Conservation (phyloP, 2,888 invertebrate genomes). For the Ormyrus rosae region DNA sequence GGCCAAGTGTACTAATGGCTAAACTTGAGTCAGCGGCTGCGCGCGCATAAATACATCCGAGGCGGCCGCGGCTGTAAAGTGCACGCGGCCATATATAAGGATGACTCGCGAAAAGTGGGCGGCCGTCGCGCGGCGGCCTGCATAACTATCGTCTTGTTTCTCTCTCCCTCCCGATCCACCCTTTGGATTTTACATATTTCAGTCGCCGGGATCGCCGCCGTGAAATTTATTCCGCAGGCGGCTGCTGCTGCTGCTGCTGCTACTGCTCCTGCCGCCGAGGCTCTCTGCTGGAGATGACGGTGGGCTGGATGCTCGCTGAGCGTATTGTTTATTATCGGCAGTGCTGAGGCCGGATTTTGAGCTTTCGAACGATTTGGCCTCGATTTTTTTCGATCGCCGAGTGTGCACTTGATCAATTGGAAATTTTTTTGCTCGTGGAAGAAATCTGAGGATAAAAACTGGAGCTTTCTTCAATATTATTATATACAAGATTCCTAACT, state of each 20-base stretch:
- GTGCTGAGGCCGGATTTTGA: too few relatives aligned
- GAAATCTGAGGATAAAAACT: too few relatives aligned
- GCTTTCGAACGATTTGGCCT: too few relatives aligned
- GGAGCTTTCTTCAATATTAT: too few relatives aligned
- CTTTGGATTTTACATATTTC: constrained; percentile 32
- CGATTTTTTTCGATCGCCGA: too few relatives aligned
- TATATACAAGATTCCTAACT: too few relatives aligned
- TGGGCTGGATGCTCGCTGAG: too few relatives aligned
- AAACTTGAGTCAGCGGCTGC: constrained; percentile 43
- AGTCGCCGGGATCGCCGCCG: background rate
- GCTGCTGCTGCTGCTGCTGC: constrained; percentile 21
- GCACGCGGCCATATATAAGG: constrained; percentile 60
- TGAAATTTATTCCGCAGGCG: constrained; percentile 23
- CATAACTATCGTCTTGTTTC: constrained; percentile 51
- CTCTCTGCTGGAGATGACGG: too few relatives aligned
- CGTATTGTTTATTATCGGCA: too few relatives aligned
- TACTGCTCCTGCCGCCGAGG: too few relatives aligned
- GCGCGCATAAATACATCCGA: constrained; percentile 49
- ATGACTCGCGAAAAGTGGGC: constrained; percentile 48
- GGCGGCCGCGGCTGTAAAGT: constrained; percentile 56
- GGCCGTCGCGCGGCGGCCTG: constrained; percentile 36
- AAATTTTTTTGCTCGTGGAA: too few relatives aligned
- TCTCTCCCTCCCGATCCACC: background rate
- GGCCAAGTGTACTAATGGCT: constrained; percentile 45
- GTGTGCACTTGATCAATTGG: too few relatives aligned